Evolutionary conservation across 1,140 invertebrate genomes (phyloP), one percentile per base, ranked within the genome.

Genomic region (Saxidomus purpurata): DNA sequence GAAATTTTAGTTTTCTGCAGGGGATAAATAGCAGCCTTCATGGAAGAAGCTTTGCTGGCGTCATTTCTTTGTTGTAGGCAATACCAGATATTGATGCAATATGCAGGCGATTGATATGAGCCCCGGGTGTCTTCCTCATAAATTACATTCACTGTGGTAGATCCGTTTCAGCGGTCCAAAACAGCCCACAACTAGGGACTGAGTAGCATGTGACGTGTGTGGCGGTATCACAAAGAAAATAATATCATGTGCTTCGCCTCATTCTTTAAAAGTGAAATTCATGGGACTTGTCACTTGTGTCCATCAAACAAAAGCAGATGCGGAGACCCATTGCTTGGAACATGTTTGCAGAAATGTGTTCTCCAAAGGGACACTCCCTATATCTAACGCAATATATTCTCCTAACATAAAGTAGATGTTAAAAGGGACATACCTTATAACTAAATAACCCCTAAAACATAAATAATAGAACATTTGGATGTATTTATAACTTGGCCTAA

Each of bases 201-300:
- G 49, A 0, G 84, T 87, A 0, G 79, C 52, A 63, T 77, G 84
- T 4, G 36, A 63, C 11, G 84, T 87, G 38, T 63, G 84, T 1
- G 69, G 11, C 22, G 84, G 84, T 22, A 87, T 22, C 4, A 87
- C 25, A 87, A 77, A 77, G 31, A 61, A 77, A 0, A 87, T 47
- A 19, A 77, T 61, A 36, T 87, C 61, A 38, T 87, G 47, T 40
- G 34, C 36, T 19, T 59, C 31, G 1, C 71, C 84, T 71, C 74
- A 87, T 40, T 79, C 74, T 28, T 25, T 36, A 36, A 79, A 36
- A 40, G 69, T 87, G 15, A 79, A 40, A 43, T 36, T 77, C 8
- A 76, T 38, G 34, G 77, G 69, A n/a, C n/a, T n/a, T n/a, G n/a
- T n/a, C 71, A 87, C n/a, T 63, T 87, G 17, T 87, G 84, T 25